Evolutionary conservation across 1,140 invertebrate genomes (phyloP).

Genomic region (Tyrophagus putrescentiae): DNA sequence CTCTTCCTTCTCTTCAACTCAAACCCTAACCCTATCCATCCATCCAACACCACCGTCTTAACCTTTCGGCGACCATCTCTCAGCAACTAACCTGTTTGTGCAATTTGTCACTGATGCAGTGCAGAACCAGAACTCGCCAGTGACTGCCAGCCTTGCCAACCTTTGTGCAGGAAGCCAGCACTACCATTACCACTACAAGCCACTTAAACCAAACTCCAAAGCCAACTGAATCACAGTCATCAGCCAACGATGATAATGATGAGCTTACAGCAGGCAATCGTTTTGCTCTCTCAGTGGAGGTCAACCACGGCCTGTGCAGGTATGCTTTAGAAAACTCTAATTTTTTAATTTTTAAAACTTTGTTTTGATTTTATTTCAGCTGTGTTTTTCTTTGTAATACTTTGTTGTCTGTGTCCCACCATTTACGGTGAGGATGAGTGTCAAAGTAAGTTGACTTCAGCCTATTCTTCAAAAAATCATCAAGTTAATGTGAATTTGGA

Average conservation of each 20-base stretch:
- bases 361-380: not conserved
- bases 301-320: not conserved
- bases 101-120: no score
- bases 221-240: not conserved
- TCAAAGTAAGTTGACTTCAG: constrained; percentile 25
- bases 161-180: not conserved
- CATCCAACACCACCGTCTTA: no score
- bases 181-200: not conserved
- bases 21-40: no score
- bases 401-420: constrained; percentile 12
- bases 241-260: no score
- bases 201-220: not conserved
- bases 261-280: not conserved
- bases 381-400: not conserved
- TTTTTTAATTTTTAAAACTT: not conserved
- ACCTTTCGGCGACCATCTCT: no score
- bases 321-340: no score
- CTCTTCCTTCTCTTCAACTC: no score
- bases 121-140: not conserved
- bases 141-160: not conserved
- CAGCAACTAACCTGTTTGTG: no score
- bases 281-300: not conserved
- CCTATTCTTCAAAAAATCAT: no score
- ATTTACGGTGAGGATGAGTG: constrained; percentile 25
- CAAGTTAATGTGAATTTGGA: not conserved